Base-by-base conservation (phyloP, 2,113 vertebrate genomes). In the Herpailurus yagouaroundi region DNA sequence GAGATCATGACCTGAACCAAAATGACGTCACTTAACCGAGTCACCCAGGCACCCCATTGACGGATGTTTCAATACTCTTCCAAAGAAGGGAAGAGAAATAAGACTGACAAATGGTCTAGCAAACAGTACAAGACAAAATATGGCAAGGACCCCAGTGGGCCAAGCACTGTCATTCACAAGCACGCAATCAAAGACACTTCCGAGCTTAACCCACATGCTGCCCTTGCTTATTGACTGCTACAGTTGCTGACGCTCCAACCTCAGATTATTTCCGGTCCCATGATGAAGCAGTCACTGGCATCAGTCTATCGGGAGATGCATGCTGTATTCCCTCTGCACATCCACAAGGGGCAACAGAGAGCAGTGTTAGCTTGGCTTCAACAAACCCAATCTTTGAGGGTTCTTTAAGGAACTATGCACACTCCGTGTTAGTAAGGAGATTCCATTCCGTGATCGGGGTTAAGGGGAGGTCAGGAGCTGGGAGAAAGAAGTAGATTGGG, bases 341-440 rank as follows among this genome's bases (percentile, higher is more conserved):
- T 57, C n/a, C 74, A 87, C 76, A 88, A 92, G 77, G 52, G 90
- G 36, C 90, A 97, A 73, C n/a, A 80, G 48, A 88, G 45, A 68
- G 76, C 23, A 52, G 4, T n/a, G 21, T 83, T 86, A 77, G 48
- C 38, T 83, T 86, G 71, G 38, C 55, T 79, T 93, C 83, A 69
- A 66, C 27, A 91, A 91, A 89, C 50, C 48, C 57, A n/a, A 31
- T 13, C 71, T 64, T 55, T 64, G 60, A 71, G 45, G 10, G 16
- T 52, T n/a, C 60, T 85, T 82, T 48, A 55, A 86, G 83, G 76
- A 74, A 85, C 45, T 89, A 18, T 3, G 3, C n/a, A 73, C 7
- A 64, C n/a, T 90, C 52, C 68, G 77, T 7, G 33, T 25, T 52
- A 87, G 12, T 60, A 66, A 52, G 33, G 92, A 92, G 55, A 48